phyloP scores from a whole-genome alignment of 2,113 vertebrate genomes.

The Crotalus horridus region DNA sequence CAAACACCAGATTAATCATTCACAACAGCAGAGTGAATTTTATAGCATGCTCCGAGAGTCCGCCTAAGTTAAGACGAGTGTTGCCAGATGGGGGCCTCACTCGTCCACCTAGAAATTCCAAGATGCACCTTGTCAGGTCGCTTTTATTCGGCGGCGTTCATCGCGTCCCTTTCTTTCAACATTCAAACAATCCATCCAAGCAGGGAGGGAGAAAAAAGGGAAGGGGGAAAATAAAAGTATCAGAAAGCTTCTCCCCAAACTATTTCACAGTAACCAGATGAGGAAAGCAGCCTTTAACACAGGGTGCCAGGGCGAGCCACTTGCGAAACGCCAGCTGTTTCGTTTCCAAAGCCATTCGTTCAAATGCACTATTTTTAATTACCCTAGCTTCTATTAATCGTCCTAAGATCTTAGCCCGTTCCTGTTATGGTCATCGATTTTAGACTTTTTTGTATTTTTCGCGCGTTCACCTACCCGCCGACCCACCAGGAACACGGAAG shows the following conservation, averaged over 20 bases:
- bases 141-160: background rate
- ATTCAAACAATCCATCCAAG: background rate
- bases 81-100: background rate
- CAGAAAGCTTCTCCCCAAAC: background rate
- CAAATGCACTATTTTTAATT: background rate
- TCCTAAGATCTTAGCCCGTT: background rate
- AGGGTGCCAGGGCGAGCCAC: background rate
- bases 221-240: background rate
- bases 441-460: no score
- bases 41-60: background rate
- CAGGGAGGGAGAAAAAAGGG: background rate
- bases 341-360: background rate
- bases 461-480: background rate
- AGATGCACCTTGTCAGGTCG: background rate
- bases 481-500: no score
- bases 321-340: no score
- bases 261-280: background rate
- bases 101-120: background rate
- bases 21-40: background rate
- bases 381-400: background rate
- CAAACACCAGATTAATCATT: background rate
- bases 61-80: background rate
- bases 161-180: background rate
- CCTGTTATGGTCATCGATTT: background rate
- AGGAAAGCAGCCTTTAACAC: no score